A percentile compares a stretch with the other conserved stretches of the same genome.
Evolutionary conservation across 2,888 invertebrate species (phyloP).

Genomic region (Macaria liturata): DNA sequence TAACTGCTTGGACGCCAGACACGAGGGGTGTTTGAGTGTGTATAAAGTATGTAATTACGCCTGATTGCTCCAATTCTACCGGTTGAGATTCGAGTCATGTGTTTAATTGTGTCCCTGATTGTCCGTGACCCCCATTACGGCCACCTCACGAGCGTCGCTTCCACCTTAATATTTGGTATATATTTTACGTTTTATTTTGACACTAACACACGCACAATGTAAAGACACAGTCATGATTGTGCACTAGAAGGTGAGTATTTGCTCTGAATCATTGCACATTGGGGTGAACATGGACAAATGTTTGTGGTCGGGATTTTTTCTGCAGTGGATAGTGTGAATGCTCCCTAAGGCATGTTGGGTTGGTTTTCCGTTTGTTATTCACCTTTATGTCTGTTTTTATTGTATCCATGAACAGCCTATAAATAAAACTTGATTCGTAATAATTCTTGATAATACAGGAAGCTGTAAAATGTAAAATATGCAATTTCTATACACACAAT

Average conservation of each 20-base stretch:
- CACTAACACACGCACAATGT: conserved; percentile 42
- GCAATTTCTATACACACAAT: too few relatives aligned
- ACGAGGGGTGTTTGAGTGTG: too few relatives aligned
- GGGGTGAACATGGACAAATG: conserved; percentile 1
- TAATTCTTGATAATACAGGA: too few relatives aligned
- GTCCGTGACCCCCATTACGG: conserved; percentile 53
- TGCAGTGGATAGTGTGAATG: neutral
- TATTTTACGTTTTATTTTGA: conserved; percentile 18
- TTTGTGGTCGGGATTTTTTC: conserved; percentile 3
- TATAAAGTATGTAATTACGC: too few relatives aligned
- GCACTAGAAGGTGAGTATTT: conserved; percentile 36
- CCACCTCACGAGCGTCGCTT: conserved; percentile 48
- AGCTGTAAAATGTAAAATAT: too few relatives aligned
- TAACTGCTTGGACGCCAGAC: conserved; percentile 11
- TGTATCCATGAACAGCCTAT: too few relatives aligned
- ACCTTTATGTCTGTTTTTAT: too few relatives aligned
- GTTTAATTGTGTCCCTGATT: conserved; percentile 42
- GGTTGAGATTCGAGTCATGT: conserved; percentile 29
- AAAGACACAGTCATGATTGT: conserved; percentile 35
- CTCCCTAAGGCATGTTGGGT: neutral
- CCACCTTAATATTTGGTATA: conserved; percentile 29
- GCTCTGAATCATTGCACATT: conserved; percentile 17
- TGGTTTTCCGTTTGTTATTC: conserved; percentile 2
- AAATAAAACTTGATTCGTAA: too few relatives aligned
- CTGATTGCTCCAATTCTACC: conserved; percentile 21